These are phyloP conservation scores for Sitobion miscanthi DNA, from an alignment of 1,140 invertebrate species.

Conservation along the genomic window DNA sequence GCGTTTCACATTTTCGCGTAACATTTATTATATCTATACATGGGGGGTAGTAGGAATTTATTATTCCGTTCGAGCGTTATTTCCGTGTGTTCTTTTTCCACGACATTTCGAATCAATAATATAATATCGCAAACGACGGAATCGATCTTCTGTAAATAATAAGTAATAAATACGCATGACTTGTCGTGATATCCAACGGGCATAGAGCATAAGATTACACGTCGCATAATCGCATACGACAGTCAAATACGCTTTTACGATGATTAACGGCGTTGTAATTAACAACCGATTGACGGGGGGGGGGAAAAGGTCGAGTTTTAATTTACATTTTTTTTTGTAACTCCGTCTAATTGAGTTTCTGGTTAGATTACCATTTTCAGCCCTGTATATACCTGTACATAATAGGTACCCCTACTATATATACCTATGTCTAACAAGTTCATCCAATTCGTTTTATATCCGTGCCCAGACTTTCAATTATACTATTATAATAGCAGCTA, in stretches of 20 bases:
- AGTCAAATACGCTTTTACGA: neutral
- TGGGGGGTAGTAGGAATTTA: neutral
- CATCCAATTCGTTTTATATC: conserved; percentile 5
- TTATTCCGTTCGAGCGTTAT: neutral
- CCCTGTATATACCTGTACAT: neutral
- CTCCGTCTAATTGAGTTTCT: neutral
- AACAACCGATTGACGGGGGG: neutral
- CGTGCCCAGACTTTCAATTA: conserved; percentile 36
- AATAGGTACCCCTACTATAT: no score
- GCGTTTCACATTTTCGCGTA: neutral
- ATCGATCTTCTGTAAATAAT: conserved; percentile 1
- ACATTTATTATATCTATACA: neutral
- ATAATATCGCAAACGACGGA: neutral
- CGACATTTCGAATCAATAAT: neutral
- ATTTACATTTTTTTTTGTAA: neutral
- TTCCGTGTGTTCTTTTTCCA: neutral
- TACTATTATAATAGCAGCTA: neutral
- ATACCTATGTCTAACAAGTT: neutral
- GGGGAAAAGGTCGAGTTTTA: neutral
- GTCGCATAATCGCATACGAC: neutral
- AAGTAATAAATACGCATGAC: neutral
- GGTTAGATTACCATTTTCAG: conserved; percentile 2
- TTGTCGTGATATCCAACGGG: neutral
- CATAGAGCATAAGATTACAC: neutral
- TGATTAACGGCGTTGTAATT: neutral